These are phyloP conservation scores for Anarrhichthys ocellatus DNA, from an alignment of 2,113 vertebrate species.

Conservation along the genomic window DNA sequence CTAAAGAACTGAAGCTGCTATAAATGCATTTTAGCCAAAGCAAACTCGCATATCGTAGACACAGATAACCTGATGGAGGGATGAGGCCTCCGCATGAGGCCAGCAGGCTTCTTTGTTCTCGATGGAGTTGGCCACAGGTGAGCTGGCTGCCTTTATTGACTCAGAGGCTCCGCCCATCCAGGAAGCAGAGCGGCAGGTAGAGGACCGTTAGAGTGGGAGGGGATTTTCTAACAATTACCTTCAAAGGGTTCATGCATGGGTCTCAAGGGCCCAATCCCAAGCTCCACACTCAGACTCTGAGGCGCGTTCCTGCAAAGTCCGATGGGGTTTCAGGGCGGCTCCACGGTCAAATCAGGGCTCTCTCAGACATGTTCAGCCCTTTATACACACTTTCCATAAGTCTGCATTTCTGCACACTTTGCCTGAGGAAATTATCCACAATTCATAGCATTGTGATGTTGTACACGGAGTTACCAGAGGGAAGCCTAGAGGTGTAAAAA, in stretches of 20 bases:
- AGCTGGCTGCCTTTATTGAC: neutral
- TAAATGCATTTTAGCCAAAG: neutral
- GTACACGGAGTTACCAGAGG: neutral
- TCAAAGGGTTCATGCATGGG: neutral
- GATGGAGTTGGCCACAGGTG: neutral
- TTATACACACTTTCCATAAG: neutral
- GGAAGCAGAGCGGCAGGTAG: neutral
- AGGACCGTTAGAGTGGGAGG: neutral
- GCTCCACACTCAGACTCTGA: too few species aligned
- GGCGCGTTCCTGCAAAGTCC: too few species aligned
- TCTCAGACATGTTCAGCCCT: neutral
- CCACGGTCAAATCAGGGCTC: neutral
- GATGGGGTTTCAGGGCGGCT: neutral
- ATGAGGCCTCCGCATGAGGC: neutral
- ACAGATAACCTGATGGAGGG: neutral
- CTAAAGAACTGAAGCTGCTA: neutral
- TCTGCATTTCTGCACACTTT: neutral
- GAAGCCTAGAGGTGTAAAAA: neutral
- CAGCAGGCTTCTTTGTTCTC: neutral
- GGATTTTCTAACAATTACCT: neutral
- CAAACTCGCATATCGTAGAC: neutral
- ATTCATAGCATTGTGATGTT: neutral
- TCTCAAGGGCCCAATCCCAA: neutral
- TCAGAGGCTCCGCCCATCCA: neutral
- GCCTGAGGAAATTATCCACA: neutral